Base-by-base conservation (phyloP, 1,140 invertebrate genomes). In the Leptinotarsa defecta region DNA sequence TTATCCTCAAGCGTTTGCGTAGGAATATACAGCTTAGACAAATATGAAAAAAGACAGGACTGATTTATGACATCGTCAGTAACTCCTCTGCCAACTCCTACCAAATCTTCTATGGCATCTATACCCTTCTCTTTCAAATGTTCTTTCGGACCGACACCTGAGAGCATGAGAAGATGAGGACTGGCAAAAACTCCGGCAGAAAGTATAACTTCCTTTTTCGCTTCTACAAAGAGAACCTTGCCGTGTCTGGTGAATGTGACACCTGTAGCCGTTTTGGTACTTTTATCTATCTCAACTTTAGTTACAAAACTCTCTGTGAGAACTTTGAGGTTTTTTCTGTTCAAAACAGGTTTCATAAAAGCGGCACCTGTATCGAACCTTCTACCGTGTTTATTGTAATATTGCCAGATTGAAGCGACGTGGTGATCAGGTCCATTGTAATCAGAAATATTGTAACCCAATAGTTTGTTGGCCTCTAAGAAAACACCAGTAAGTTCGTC, bases 21-120 rank as follows among this genome's bases (percentile, higher is more conserved):
- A 19, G 70, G 62, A 52, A 19, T 64, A 74, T n/a, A 62, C 43
- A 48, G 64, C 20, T 34, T 77, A 65, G 3, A 78, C 8, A 62
- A 73, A 64, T 6, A 67, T 65, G 17, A 73, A 71, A 2, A 78
- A 17, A 57, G 52, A 17, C 2, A 13, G 34, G 6, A 61, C 34
- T 15, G 73, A n/a, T 11, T 48, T 34, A 92, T 94, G 17, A 95
- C 90, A 82, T 96, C 95, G 83, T 96, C 94, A 85, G 95, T 94
- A 1, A 97, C 87, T 85, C 96, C 96, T 67, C 93, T 88, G 0
- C 95, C 92, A 0, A 93, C 91, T 0, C 90, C 88, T 57, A 19
- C 15, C 0, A 92, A 81, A 43, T 92, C 86, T 2, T 79, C 24
- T 0, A 87, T 68, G 0, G 88, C 75, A 0, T 80, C 22, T 61